Evolutionary conservation across 2,888 invertebrate genomes (phyloP).

Genomic region (Platycheirus albimanus): DNA sequence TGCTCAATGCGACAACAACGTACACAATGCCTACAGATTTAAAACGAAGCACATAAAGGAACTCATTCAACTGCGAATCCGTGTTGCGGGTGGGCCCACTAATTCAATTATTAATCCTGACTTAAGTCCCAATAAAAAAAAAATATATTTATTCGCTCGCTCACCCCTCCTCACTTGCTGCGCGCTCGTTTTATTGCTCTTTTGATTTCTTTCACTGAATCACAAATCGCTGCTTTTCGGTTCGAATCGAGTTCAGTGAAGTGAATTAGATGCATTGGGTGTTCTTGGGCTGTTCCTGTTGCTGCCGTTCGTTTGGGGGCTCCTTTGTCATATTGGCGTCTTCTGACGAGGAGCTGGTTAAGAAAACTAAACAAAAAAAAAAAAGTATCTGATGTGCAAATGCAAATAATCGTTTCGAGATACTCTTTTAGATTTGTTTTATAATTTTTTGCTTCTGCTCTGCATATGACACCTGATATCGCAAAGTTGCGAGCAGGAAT

Average conservation of each 20-base stretch:
- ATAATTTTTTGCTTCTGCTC: conserved; percentile 68
- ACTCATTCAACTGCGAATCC: conserved; percentile 80
- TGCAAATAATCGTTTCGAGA: conserved; percentile 68
- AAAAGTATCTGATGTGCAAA: conserved; percentile 50
- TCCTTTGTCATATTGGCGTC: conserved; percentile 56
- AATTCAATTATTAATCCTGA: conserved; percentile 79
- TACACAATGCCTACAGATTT: conserved; percentile 33
- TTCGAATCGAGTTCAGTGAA: conserved; percentile 70
- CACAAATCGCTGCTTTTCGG: conserved; percentile 70
- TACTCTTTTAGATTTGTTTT: conserved; percentile 49
- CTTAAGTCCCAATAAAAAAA: conserved; percentile 72
- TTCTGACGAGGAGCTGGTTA: not conserved
- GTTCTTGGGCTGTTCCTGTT: conserved; percentile 40
- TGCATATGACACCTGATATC: conserved; percentile 72
- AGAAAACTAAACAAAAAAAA: not conserved
- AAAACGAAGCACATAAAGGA: conserved; percentile 22
- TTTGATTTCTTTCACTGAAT: conserved; percentile 71
- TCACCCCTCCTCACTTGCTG: not conserved
- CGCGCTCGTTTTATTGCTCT: conserved; percentile 26
- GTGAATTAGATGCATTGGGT: conserved; percentile 71
- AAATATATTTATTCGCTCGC: not conserved
- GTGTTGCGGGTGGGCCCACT: conserved; percentile 79
- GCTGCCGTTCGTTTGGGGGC: conserved; percentile 17
- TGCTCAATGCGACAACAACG: conserved; percentile 57
- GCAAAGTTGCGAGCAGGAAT: conserved; percentile 5